These are phyloP conservation scores for Forficula auricularia DNA, from an alignment of 1,140 invertebrate genomes.

Conservation along the genomic window DNA sequence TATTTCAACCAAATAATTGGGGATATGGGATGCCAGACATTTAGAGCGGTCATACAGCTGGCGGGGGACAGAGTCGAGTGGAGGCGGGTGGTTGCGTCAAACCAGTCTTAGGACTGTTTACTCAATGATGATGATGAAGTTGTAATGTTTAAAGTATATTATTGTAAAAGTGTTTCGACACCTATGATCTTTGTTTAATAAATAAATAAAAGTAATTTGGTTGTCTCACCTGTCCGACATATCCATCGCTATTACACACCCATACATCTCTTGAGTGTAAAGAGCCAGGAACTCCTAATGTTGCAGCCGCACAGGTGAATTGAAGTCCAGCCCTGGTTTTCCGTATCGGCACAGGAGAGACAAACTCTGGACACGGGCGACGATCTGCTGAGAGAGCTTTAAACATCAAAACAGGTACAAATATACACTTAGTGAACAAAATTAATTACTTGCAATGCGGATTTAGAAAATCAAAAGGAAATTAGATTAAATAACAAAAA, in stretches of 20 bases:
- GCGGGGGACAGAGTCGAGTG: no score
- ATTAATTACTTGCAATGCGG: neutral
- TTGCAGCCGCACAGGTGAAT: conserved; percentile 84
- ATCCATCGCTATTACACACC: conserved; percentile 96
- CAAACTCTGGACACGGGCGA: conserved; percentile 60
- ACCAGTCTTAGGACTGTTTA: no score
- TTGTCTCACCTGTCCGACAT: conserved; percentile 90
- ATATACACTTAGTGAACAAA: neutral
- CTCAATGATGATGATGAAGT: no score
- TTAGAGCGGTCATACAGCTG: no score
- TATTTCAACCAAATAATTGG: no score
- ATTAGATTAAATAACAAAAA: neutral
- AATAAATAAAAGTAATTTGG: no score
- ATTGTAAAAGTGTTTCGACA: no score
- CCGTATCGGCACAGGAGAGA: conserved; percentile 75
- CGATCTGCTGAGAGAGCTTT: conserved; percentile 51
- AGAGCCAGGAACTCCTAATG: conserved; percentile 33
- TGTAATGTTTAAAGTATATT: no score
- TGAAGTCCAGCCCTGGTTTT: conserved; percentile 87
- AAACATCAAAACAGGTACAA: conserved; percentile 10
- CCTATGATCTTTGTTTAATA: no score
- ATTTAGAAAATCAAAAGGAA: neutral
- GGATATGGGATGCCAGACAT: no score
- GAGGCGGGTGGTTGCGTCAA: no score
- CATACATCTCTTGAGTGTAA: conserved; percentile 51